Evolutionary conservation across 1,140 invertebrate species (phyloP).

Genomic region (Drosophila tsacasi): DNA sequence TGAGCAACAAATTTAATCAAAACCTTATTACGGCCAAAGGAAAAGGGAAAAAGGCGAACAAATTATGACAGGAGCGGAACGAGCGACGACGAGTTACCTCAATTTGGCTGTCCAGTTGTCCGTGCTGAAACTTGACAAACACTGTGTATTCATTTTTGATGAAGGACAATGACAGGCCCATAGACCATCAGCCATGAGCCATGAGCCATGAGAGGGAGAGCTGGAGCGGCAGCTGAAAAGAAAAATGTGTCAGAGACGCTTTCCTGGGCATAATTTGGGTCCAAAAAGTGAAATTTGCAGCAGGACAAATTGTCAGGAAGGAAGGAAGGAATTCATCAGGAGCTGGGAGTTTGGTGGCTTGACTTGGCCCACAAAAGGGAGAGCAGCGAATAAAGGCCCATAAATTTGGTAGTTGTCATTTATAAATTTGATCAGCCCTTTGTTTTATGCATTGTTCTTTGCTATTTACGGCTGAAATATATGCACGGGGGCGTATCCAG

Average conservation of each 20-base stretch:
- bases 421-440: conserved; percentile 73
- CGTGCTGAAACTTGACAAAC: conserved; percentile 42
- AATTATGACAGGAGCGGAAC: conserved; percentile 40
- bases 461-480: conserved; percentile 67
- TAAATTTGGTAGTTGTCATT: conserved; percentile 73
- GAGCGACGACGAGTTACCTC: conserved; percentile 14
- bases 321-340: conserved; percentile 9
- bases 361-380: background rate
- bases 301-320: conserved; percentile 34
- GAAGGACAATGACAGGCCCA: conserved; percentile 30
- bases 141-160: conserved; percentile 38
- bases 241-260: conserved; percentile 27
- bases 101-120: conserved; percentile 24
- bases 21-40: conserved; percentile 52
- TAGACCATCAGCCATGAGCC: conserved; percentile 2
- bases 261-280: conserved; percentile 31
- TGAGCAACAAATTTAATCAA: conserved; percentile 72
- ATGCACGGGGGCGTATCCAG: conserved; percentile 37
- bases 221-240: background rate
- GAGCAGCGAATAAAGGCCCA: conserved; percentile 27
- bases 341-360: background rate
- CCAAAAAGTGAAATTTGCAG: conserved; percentile 49
- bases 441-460: conserved; percentile 69
- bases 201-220: too few relatives aligned
- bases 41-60: conserved; percentile 10